phyloP scores from a whole-genome alignment of 1,140 invertebrate species.

The Gerris buenoi region DNA sequence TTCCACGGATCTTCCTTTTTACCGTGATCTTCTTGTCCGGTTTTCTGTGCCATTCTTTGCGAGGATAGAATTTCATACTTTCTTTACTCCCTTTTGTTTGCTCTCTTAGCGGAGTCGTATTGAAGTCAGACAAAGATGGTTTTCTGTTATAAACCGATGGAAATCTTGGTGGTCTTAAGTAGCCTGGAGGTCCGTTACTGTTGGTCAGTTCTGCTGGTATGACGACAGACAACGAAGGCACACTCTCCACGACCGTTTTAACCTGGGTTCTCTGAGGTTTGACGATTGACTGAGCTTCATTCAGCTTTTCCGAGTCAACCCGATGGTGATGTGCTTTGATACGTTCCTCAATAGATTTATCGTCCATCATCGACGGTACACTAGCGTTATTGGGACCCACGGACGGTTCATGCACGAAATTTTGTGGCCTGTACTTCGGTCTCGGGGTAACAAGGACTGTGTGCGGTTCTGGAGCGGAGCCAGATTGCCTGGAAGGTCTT shows the following conservation, averaged over 20 bases:
- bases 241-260: slow-evolving; percentile 12
- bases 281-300: background rate
- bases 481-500: background rate
- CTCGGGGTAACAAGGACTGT: background rate
- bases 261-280: background rate
- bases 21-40: slow-evolving; percentile 10
- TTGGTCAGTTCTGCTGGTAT: slow-evolving; percentile 1
- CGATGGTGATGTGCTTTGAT: background rate
- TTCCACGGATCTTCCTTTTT: background rate
- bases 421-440: background rate
- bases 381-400: background rate
- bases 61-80: background rate
- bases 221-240: slow-evolving; percentile 13
- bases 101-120: background rate
- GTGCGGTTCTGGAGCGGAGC: background rate
- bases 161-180: slow-evolving; percentile 15
- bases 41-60: background rate
- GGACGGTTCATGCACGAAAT: background rate
- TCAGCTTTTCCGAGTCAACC: background rate
- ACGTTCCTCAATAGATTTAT: background rate
- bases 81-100: background rate
- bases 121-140: background rate
- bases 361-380: background rate
- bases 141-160: slow-evolving; percentile 15
- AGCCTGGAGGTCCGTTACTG: slow-evolving; percentile 7